Conservation (phyloP, 1,140 invertebrate species). For the Idris sp. region DNA sequence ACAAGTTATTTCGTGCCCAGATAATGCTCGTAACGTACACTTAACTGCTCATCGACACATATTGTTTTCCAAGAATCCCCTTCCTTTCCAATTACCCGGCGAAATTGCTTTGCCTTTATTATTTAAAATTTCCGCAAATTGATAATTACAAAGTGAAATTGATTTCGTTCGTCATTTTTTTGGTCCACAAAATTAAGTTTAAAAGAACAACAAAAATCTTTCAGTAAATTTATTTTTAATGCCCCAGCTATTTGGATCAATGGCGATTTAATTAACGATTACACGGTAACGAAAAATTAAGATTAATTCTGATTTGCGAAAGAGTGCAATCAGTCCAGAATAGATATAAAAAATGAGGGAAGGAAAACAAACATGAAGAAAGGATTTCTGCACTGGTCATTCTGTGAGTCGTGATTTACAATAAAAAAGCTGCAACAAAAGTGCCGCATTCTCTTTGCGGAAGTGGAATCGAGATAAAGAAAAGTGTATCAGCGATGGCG, state of each 20-base stretch:
- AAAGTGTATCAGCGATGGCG: constrained; percentile 23
- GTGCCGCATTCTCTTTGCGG: constrained; percentile 9
- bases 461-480: constrained; percentile 15
- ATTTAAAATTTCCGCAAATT: constrained; percentile 72
- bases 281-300: constrained; percentile 72
- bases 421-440: constrained; percentile 19
- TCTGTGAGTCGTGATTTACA: constrained; percentile 23
- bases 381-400: constrained; percentile 28
- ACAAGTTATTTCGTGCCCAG: constrained; percentile 40
- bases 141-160: constrained; percentile 75
- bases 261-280: constrained; percentile 77
- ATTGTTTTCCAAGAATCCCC: constrained; percentile 35
- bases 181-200: too few species aligned
- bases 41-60: constrained; percentile 52
- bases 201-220: too few species aligned
- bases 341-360: background rate
- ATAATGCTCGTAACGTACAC: constrained; percentile 40
- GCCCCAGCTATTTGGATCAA: constrained; percentile 49
- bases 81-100: constrained; percentile 15
- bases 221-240: too few species aligned
- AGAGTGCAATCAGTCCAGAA: too few species aligned
- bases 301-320: constrained; percentile 64
- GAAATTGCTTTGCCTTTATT: constrained; percentile 39
- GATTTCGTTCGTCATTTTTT: constrained; percentile 61
- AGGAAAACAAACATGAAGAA: too few species aligned